A percentile compares a stretch with the other conserved stretches of the same genome.
Conservation (phyloP, 1,140 invertebrate species). For the Ylistrum balloti region DNA sequence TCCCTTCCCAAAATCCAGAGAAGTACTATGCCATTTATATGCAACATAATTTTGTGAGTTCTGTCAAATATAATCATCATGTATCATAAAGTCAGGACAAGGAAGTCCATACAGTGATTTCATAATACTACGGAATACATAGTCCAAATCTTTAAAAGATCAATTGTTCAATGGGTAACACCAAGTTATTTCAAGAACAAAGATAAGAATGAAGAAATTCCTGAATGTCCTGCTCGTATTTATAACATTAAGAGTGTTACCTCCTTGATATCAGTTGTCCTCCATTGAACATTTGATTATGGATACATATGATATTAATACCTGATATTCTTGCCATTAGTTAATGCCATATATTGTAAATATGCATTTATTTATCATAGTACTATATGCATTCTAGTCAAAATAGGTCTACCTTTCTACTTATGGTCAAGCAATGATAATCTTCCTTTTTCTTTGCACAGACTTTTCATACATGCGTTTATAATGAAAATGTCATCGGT, state of each 20-base stretch:
- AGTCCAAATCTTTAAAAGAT: no score
- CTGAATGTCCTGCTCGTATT: no score
- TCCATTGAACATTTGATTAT: neutral
- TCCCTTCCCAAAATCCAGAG: neutral
- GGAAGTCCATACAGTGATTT: no score
- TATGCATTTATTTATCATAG: neutral
- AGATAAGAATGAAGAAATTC: no score
- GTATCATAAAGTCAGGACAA: no score
- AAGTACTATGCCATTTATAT: neutral
- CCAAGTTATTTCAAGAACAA: no score
- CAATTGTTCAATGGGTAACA: no score
- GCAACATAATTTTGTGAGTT: no score
- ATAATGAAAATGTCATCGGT: neutral
- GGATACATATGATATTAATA: neutral
- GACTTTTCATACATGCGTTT: neutral
- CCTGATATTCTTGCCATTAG: neutral
- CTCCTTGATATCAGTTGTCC: neutral
- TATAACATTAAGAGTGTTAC: no score
- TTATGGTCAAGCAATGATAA: neutral
- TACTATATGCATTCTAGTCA: conserved; percentile 18
- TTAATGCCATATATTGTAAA: neutral
- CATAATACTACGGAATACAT: no score
- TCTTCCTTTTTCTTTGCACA: neutral
- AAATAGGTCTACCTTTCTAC: neutral
- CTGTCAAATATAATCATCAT: no score